Evolutionary conservation across 2,113 vertebrate species (phyloP), one percentile per base, ranked within the genome.

Genomic region (Vicugna pacos): DNA sequence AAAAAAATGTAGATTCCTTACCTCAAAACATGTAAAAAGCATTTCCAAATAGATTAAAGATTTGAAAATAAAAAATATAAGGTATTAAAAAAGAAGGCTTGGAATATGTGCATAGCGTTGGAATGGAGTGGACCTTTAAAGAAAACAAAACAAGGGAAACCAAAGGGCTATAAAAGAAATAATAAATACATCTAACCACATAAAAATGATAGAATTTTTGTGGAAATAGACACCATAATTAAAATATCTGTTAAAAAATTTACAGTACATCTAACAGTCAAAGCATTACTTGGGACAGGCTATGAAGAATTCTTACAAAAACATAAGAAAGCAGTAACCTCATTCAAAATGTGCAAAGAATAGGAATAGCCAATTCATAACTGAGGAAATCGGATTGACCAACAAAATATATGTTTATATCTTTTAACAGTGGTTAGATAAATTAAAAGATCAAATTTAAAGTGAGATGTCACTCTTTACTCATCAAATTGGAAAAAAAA

Each of bases 1-100:
- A 91, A 58, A 28, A 24, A 86, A 86, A 79, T 35, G 35, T 48
- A 52, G 75, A 56, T 24, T 87, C 48, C n/a, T 13, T 56, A 52
- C 20, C 62, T 89, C 60, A 89, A 76, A 75, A 76, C 14, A 82
- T 52, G 32, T 76, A 77, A 77, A 77, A 83, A 10, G 89, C 12
- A 70, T 83, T 84, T 75, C 77, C 69, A 62, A 69, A 52, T 62
- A 12, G 52, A 83, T 52, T 62, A 69, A 76, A 60, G 8, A 42
- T 20, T 89, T 77, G 77, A 89, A 92, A 76, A 92, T 22, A 73
- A 32, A 92, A 92, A 73, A 48, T n/a, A 56, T n/a, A 56, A 38
- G 15, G n/a, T 52, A 52, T 69, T 82, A 22, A 75, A 50, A 48
- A 58, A 89, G 60, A 88, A 73, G 50, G 82, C 67, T 48, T 19